Percentiles rank a stretch among this genome's conserved stretches.
phyloP scores from a whole-genome alignment of 2,113 vertebrate species.

The Bufo bufo region DNA sequence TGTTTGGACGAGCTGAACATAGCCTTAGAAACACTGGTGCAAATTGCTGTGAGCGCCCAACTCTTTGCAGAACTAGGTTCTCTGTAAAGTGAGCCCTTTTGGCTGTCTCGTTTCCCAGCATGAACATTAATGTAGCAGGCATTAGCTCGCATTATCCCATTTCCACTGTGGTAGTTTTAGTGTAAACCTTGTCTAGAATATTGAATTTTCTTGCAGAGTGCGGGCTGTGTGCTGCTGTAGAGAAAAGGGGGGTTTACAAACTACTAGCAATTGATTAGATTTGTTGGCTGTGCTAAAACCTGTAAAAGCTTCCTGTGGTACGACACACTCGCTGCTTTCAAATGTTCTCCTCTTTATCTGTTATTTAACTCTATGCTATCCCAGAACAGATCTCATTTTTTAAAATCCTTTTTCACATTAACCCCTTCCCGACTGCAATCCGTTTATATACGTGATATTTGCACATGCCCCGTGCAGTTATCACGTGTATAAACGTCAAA shows the following conservation, averaged over 20 bases:
- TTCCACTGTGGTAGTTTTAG: constrained; percentile 43
- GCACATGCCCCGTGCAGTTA: too few species aligned
- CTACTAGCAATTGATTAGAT: constrained; percentile 45
- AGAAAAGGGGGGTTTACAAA: not conserved
- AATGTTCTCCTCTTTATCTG: not conserved
- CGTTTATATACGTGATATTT: too few species aligned
- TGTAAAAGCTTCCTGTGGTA: constrained; percentile 53
- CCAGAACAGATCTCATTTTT: not conserved
- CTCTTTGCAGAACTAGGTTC: not conserved
- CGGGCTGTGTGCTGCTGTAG: not conserved
- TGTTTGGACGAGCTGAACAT: not conserved
- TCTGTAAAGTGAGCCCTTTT: not conserved
- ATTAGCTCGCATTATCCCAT: constrained; percentile 39
- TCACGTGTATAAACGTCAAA: too few species aligned
- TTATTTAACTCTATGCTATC: not conserved
- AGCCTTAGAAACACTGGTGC: not conserved
- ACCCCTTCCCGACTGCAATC: too few species aligned
- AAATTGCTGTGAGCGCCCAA: not conserved
- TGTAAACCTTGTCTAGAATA: constrained; percentile 33
- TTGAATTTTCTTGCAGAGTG: constrained; percentile 33
- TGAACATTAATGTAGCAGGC: constrained; percentile 30
- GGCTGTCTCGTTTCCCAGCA: constrained; percentile 35
- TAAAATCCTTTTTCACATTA: too few species aligned
- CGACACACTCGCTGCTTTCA: constrained; percentile 13
- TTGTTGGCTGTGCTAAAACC: constrained; percentile 41